Conservation (phyloP, 1,140 invertebrate species). For the Drosophila sucinea region DNA sequence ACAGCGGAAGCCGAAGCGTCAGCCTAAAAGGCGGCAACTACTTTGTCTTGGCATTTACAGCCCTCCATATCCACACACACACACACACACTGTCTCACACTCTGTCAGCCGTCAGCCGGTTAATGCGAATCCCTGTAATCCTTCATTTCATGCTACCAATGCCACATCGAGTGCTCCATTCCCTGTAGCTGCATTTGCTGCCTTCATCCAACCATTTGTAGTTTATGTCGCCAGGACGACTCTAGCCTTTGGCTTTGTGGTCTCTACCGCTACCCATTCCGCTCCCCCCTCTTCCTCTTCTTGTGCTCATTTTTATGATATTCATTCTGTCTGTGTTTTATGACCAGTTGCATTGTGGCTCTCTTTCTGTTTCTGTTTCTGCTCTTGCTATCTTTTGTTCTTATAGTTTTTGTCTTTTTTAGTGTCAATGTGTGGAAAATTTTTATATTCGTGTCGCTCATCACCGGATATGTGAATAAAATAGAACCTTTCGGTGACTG, state of each 20-base stretch:
- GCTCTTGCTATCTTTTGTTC: neutral
- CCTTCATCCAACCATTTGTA: conserved; percentile 9
- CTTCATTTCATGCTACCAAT: conserved; percentile 32
- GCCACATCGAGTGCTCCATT: neutral
- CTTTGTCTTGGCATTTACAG: conserved; percentile 25
- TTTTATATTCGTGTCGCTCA: conserved; percentile 19
- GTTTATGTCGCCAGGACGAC: conserved; percentile 16
- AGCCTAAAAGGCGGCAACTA: conserved; percentile 28
- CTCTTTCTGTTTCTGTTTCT: neutral
- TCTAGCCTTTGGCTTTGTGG: conserved; percentile 14
- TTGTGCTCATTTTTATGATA: conserved; percentile 16
- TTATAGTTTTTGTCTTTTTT: conserved; percentile 25
- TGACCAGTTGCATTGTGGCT: conserved; percentile 11
- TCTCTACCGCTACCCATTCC: neutral
- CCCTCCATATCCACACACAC: neutral
- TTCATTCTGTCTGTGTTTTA: conserved; percentile 23
- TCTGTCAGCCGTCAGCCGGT: neutral
- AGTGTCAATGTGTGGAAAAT: conserved; percentile 38
- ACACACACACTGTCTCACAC: neutral
- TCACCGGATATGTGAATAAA: neutral
- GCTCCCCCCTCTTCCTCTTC: neutral
- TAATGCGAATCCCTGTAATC: conserved; percentile 41
- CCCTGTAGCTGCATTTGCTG: neutral
- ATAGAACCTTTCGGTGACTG: neutral
- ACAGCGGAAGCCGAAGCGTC: conserved; percentile 4